Evolutionary conservation across 2,888 invertebrate genomes (phyloP), one percentile per base, ranked within the genome.

Genomic region (Metellina segmentata): DNA sequence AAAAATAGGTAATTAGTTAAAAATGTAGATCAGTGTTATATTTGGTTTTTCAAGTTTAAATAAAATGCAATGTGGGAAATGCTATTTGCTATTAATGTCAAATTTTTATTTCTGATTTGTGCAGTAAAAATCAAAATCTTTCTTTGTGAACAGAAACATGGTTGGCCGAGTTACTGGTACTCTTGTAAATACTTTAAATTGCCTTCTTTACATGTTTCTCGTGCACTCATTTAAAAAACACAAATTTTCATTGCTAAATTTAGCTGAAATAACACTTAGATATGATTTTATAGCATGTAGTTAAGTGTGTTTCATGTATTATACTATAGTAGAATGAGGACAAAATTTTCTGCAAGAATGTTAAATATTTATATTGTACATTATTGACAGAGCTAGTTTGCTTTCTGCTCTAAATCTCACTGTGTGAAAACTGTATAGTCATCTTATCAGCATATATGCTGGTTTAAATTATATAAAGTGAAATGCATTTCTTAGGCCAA

Each of bases 401-500:
- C 85, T 90, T 85, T 75, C 79, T 85, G 81, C 90, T 90, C 90
- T 90, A 70, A 86, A 51, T 81, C 52, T 81, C 74, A 75, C 79
- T 85, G 61, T 90, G 79, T 90, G 90, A 81, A 77, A 85, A 85
- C 16, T 90, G 88, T 90, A 90, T 85, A 90, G 90, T 81, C 77
- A 85, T 77, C 77, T 75, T 74, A 75, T 49, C 81, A 88, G 81
- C 61, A 4, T 34, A 53, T 81, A 34, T 75, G 74, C 88, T 88
- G 81, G 75, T 81, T 69, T 81, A 74, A 86, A 86, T 90, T 75
- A 89, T 83, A 20, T 34, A 74, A 61, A 79, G 61, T 81, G 85
- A 85, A 90, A 70, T 90, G 72, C 81, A 83, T 90, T 90, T 90
- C 79, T 88, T 90, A 90, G 90, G 90, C 90, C 85, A 81, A 82